Percentiles rank a stretch among this genome's conserved stretches.
Evolutionary conservation across 2,888 invertebrate species (phyloP).

Genomic region (Drosophila conformis): DNA sequence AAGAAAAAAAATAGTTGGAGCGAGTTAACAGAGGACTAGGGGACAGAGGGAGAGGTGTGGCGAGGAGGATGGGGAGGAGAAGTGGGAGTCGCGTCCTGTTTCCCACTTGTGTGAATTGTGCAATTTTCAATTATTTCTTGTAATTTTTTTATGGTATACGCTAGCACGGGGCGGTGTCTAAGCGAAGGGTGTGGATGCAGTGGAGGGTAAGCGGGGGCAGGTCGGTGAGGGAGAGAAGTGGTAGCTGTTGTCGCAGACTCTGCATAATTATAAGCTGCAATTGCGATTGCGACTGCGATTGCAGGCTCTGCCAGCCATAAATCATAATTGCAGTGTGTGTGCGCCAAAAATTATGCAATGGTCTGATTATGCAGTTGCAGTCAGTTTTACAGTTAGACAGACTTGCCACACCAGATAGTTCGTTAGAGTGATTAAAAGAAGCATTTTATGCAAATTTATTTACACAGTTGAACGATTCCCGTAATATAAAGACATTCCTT

Average conservation of each 20-base stretch:
- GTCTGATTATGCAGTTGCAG: slow-evolving; percentile 67
- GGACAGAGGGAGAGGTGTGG: neutral
- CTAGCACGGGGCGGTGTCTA: neutral
- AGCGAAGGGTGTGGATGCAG: neutral
- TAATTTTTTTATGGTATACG: slow-evolving; percentile 54
- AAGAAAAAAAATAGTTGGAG: neutral
- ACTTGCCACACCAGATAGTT: slow-evolving; percentile 13
- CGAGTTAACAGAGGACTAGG: neutral
- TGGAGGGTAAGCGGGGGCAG: neutral
- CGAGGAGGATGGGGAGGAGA: neutral
- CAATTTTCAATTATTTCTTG: slow-evolving; percentile 82
- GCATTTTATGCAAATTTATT: neutral
- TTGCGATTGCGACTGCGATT: slow-evolving; percentile 45
- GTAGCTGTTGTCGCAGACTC: slow-evolving; percentile 44
- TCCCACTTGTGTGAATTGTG: slow-evolving; percentile 83
- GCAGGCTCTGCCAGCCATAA: slow-evolving; percentile 63
- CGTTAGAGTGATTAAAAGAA: slow-evolving; percentile 1
- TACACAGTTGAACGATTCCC: neutral
- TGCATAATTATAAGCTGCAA: slow-evolving; percentile 80
- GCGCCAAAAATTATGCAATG: slow-evolving; percentile 74
- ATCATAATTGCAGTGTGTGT: slow-evolving; percentile 68
- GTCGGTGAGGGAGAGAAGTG: neutral
- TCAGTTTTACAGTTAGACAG: slow-evolving; percentile 9
- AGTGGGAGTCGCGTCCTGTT: slow-evolving; percentile 52
- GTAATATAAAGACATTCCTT: neutral